A percentile compares a stretch with the other conserved stretches of the same genome.
Evolutionary conservation across 2,797 vertebrate species (phyloP).

Genomic region (Linurgus olivaceus): DNA sequence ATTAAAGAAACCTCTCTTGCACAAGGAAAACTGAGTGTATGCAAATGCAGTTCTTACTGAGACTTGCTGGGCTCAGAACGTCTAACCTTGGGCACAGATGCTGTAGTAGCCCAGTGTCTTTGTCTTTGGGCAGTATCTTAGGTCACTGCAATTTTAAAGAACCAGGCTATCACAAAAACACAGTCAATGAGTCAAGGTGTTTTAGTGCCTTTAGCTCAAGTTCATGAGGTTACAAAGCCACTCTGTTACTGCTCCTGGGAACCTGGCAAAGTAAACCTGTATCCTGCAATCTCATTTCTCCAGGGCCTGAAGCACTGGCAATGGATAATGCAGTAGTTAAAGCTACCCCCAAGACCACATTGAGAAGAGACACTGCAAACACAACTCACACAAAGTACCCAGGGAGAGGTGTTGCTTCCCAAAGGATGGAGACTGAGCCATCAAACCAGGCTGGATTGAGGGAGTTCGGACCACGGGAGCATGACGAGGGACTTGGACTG

Average conservation of each 20-base stretch:
- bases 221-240: neutral
- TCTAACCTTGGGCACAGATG: neutral
- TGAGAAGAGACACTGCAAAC: neutral
- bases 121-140: neutral
- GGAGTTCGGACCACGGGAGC: conserved; percentile 87
- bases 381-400: conserved; percentile 76
- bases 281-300: neutral
- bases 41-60: neutral
- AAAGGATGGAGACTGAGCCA: conserved; percentile 79
- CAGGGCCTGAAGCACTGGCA: neutral
- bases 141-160: neutral
- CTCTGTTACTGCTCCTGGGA: neutral
- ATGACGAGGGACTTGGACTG: conserved; percentile 77
- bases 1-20: neutral
- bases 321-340: neutral
- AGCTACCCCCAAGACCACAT: neutral
- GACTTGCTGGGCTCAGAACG: neutral
- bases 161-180: neutral
- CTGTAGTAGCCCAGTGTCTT: neutral
- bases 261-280: neutral
- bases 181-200: neutral
- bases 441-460: conserved; percentile 86
- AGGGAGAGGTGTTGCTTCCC: conserved; percentile 75
- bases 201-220: neutral
- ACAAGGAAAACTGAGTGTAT: neutral